Base-by-base conservation (phyloP, 2,888 invertebrate genomes). In the Entomobrya multifasciata region DNA sequence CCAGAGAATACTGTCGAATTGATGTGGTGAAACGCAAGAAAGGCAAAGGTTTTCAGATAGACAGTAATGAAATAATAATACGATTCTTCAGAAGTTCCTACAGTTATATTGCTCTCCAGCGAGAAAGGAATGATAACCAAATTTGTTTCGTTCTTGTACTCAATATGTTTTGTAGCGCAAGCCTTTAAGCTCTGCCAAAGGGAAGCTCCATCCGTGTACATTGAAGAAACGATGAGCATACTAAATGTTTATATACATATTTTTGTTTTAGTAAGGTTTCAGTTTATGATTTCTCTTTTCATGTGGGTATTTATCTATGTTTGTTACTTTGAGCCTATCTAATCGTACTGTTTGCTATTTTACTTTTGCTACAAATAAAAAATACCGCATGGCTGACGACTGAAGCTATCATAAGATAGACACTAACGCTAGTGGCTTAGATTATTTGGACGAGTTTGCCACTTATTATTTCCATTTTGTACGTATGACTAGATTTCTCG, bases 41-140 rank as follows among this genome's bases (percentile, higher is more conserved):
- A 49, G 1, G 60, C 15, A 77, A 25, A 62, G 78, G 49, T 79
- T 47, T 70, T 30, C 47, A 15, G 47, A 36, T 8, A 65, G 36
- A 62, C 17, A 44, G 22, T 20, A 79, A 79, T 80, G 55, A 80
- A 67, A 80, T 67, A 80, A 67, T 80, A 80, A 67, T 77, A 44
- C 27, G 67, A 67, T 55, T 15, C 67, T 80, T 22, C 13, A 80
- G 67, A 49, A 52, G 27, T 65, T 79, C 30, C 11, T 67, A 49
- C 52, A 52, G 52, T 79, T 79, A 49, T 65, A 52, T 17, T 52
- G 20, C 47, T 70, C 47, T 4, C 47, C 47, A 8, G 70, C 17
- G 20, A 65, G 65, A 22, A 65, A 65, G n/a, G 65, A 36, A 65
- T 27, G 17, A 65, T 30, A 65, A n/a, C 15, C 17, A 27, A 41